Conservation (phyloP, 2,888 invertebrate species). For the Deilephila elpenor region DNA sequence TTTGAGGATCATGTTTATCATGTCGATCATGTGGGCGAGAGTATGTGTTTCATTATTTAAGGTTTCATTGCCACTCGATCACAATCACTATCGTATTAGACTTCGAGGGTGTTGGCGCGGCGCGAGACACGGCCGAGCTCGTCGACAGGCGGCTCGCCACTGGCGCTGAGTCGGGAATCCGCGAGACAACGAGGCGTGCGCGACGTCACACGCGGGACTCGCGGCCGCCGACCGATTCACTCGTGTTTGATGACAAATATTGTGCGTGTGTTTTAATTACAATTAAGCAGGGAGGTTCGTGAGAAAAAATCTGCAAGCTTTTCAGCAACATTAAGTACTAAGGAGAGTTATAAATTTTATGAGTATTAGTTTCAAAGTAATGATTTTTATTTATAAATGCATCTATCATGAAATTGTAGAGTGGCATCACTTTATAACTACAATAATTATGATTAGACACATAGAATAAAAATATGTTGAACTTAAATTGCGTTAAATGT, state of each 20-base stretch:
- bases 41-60: slow-evolving; percentile 31
- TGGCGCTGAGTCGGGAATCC: slow-evolving; percentile 51
- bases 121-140: slow-evolving; percentile 53
- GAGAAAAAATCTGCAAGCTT: too few species aligned
- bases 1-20: slow-evolving; percentile 72
- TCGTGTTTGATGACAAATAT: not conserved
- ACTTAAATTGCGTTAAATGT: too few species aligned
- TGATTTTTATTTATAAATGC: too few species aligned
- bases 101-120: slow-evolving; percentile 58
- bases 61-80: slow-evolving; percentile 34
- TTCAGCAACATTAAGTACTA: too few species aligned
- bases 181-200: slow-evolving; percentile 60
- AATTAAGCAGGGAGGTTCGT: too few species aligned
- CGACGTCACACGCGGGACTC: slow-evolving; percentile 37
- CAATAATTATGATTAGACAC: too few species aligned
- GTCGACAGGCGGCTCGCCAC: slow-evolving; percentile 73
- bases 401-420: too few species aligned
- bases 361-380: too few species aligned
- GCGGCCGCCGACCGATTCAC: not conserved
- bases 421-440: too few species aligned
- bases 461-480: too few species aligned
- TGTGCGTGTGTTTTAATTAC: slow-evolving; percentile 2
- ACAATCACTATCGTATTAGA: slow-evolving; percentile 61
- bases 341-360: too few species aligned
- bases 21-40: slow-evolving; percentile 15